A percentile compares a stretch with the other conserved stretches of the same genome.
These are phyloP conservation scores for Dicrostonyx torquatus DNA, from an alignment of 2,797 vertebrate genomes.

Conservation along the genomic window DNA sequence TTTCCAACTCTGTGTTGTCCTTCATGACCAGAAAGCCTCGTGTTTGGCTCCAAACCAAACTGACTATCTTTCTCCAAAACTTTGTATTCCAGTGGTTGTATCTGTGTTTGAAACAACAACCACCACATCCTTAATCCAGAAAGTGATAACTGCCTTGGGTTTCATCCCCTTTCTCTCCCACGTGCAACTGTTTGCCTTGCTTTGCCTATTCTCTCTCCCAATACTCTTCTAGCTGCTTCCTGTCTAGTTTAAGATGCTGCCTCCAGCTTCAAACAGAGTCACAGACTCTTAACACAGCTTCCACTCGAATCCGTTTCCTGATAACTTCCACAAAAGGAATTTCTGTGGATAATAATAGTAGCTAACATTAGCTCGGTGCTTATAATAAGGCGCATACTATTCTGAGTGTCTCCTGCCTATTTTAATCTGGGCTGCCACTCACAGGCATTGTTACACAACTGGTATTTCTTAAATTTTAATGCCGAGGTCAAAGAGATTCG, in stretches of 20 bases:
- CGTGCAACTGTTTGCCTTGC: neutral
- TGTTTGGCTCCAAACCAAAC: neutral
- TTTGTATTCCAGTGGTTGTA: neutral
- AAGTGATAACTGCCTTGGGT: neutral
- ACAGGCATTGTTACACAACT: conserved; percentile 18
- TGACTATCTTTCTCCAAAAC: neutral
- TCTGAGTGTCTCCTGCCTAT: conserved; percentile 43
- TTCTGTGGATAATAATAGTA: conserved; percentile 16
- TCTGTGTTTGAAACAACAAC: neutral
- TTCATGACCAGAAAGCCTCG: neutral
- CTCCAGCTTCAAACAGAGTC: neutral
- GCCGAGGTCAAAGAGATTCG: conserved; percentile 32
- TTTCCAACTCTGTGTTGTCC: neutral
- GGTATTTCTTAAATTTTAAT: conserved; percentile 49
- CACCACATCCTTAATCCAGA: neutral
- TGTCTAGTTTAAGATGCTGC: conserved; percentile 24
- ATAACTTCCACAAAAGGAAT: conserved; percentile 34
- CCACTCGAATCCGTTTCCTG: conserved; percentile 3
- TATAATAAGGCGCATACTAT: neutral
- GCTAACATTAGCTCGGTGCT: neutral
- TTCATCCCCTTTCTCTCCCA: neutral
- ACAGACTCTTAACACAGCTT: neutral
- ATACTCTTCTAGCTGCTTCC: neutral
- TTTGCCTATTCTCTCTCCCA: neutral
- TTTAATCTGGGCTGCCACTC: conserved; percentile 43